phyloP scores from a whole-genome alignment of 1,140 invertebrate species.

The Scaptomyza graminum region DNA sequence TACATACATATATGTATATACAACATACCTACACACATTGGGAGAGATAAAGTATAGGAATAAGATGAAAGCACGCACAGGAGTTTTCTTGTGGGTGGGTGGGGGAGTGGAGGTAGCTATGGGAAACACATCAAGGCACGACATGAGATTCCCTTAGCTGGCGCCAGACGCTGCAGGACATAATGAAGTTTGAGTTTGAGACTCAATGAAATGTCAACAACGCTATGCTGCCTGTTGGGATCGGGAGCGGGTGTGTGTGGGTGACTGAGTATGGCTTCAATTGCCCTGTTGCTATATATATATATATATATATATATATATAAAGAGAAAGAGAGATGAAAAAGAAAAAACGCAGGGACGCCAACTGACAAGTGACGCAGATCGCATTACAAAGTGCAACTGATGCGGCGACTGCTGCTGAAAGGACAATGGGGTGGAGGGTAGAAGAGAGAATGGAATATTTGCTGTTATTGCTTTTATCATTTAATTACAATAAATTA shows the following conservation, averaged over 20 bases:
- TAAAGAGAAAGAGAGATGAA: not conserved
- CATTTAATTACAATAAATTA: slow-evolving; percentile 76
- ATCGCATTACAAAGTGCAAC: slow-evolving; percentile 45
- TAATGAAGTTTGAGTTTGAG: slow-evolving; percentile 77
- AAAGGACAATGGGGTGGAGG: not conserved
- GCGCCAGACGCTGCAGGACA: slow-evolving; percentile 78
- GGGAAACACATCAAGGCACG: slow-evolving; percentile 38
- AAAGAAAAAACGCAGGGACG: not conserved
- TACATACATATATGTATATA: slow-evolving; percentile 18
- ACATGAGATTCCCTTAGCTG: slow-evolving; percentile 60
- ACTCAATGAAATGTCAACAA: slow-evolving; percentile 81
- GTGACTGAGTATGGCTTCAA: slow-evolving; percentile 32
- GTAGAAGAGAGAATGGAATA: not conserved
- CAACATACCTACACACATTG: not conserved
- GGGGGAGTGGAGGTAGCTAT: not conserved
- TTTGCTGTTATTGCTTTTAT: slow-evolving; percentile 30
- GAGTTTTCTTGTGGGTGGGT: not conserved
- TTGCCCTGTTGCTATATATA: slow-evolving; percentile 18
- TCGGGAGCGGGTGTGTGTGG: not conserved
- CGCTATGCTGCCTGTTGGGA: slow-evolving; percentile 11
- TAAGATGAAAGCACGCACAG: slow-evolving; percentile 14
- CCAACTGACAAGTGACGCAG: slow-evolving; percentile 33
- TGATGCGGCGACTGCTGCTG: slow-evolving; percentile 6
- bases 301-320: slow-evolving; percentile 7
- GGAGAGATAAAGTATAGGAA: slow-evolving; percentile 35